phyloP scores from a whole-genome alignment of 2,113 vertebrate species.

The Ciconia stormi region DNA sequence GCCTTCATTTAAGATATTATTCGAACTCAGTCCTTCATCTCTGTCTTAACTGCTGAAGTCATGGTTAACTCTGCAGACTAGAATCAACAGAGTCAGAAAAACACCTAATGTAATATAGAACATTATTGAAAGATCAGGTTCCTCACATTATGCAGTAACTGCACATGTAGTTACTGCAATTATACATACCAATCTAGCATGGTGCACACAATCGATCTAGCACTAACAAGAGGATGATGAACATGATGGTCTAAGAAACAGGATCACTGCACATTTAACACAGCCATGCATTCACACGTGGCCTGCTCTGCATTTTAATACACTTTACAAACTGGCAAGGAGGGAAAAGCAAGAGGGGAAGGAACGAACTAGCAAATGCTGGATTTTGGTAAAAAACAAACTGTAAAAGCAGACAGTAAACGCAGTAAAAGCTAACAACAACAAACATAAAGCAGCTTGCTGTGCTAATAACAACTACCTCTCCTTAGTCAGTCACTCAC shows the following conservation, averaged over 20 bases:
- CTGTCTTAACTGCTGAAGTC: background rate
- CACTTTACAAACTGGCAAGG: background rate
- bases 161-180: background rate
- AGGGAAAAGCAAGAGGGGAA: background rate
- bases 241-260: background rate
- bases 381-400: background rate
- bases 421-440: background rate
- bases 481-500: background rate
- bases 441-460: background rate
- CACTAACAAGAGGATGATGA: background rate
- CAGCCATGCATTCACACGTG: background rate
- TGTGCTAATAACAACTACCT: background rate
- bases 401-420: background rate
- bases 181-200: rapidly evolving
- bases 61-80: background rate
- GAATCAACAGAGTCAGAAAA: background rate
- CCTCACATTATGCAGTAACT: background rate
- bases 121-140: background rate
- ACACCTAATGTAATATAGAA: background rate
- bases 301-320: background rate
- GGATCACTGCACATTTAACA: background rate
- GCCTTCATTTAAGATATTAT: background rate
- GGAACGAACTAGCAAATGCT: background rate
- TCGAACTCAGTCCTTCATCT: background rate
- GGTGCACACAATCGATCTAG: rapidly evolving